These are phyloP conservation scores for Copidosoma floridanum DNA, from an alignment of 1,140 invertebrate genomes.

Conservation along the genomic window DNA sequence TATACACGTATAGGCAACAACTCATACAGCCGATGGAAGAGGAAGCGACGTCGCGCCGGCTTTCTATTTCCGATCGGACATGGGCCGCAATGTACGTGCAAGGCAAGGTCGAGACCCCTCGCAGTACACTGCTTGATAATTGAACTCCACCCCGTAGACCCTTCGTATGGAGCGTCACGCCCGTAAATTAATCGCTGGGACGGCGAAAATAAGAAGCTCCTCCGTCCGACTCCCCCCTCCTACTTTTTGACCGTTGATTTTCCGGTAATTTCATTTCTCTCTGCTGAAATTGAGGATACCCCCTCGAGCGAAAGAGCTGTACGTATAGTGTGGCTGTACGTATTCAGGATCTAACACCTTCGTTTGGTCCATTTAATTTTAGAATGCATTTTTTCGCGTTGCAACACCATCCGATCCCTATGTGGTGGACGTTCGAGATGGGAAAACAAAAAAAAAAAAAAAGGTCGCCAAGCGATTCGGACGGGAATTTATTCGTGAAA, in stretches of 20 bases:
- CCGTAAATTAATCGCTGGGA: background rate
- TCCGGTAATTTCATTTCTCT: conserved; percentile 4
- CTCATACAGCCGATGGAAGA: conserved; percentile 10
- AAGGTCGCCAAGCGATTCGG: too few species aligned
- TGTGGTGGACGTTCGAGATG: too few species aligned
- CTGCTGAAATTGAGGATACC: conserved; percentile 8
- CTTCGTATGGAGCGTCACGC: too few species aligned
- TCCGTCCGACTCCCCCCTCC: background rate
- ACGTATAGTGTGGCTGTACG: too few species aligned
- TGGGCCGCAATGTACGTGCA: background rate
- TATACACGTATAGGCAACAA: background rate
- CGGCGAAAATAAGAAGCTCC: background rate
- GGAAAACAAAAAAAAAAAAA: too few species aligned
- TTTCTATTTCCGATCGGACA: conserved; percentile 33
- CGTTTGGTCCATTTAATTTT: too few species aligned
- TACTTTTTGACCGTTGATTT: background rate
- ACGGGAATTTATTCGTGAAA: too few species aligned
- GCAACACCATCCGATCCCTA: too few species aligned
- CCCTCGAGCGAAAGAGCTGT: too few species aligned
- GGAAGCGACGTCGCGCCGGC: conserved; percentile 31
- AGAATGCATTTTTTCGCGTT: too few species aligned
- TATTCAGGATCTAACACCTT: too few species aligned
- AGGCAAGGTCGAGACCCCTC: too few species aligned
- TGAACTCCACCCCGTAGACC: background rate
- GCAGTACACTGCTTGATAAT: background rate